Evolutionary conservation across 2,888 invertebrate species (phyloP).

Genomic region (Piscicola geometra): DNA sequence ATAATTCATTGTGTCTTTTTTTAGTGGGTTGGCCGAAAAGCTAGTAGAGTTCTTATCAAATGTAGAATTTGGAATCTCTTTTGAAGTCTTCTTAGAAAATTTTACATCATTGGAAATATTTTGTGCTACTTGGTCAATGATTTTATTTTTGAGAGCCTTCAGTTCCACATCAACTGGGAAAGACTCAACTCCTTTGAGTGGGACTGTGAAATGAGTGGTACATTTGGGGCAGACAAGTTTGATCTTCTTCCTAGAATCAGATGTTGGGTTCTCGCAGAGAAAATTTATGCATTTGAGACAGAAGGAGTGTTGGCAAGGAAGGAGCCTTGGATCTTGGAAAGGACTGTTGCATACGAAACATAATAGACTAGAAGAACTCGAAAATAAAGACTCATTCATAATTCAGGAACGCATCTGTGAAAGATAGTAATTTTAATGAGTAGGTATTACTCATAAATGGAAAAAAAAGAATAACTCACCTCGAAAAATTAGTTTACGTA

Average conservation of each 20-base stretch:
- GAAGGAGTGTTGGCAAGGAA: conserved; percentile 36
- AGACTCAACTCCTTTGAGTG: conserved; percentile 7
- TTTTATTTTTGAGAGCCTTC: conserved; percentile 6
- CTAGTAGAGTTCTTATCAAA: neutral
- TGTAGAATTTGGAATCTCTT: too few relatives aligned
- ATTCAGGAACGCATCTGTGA: too few relatives aligned
- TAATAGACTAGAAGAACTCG: conserved; percentile 17
- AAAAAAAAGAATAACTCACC: too few relatives aligned
- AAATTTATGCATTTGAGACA: conserved; percentile 31
- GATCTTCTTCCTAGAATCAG: neutral
- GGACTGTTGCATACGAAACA: conserved; percentile 29
- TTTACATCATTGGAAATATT: conserved; percentile 15
- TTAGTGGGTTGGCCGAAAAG: too few relatives aligned
- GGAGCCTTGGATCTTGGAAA: conserved; percentile 33
- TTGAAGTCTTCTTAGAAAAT: neutral
- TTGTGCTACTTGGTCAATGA: conserved; percentile 18
- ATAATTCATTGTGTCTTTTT: neutral
- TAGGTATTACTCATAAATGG: too few relatives aligned
- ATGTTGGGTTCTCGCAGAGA: conserved; percentile 9
- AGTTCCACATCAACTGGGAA: conserved; percentile 16
- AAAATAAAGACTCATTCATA: neutral
- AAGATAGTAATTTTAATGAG: too few relatives aligned
- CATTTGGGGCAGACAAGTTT: conserved; percentile 25
- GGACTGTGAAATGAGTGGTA: conserved; percentile 9
- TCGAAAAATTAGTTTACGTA: too few relatives aligned